Conservation (phyloP, 2,797 vertebrate genomes). For the Ciconia nigra region DNA sequence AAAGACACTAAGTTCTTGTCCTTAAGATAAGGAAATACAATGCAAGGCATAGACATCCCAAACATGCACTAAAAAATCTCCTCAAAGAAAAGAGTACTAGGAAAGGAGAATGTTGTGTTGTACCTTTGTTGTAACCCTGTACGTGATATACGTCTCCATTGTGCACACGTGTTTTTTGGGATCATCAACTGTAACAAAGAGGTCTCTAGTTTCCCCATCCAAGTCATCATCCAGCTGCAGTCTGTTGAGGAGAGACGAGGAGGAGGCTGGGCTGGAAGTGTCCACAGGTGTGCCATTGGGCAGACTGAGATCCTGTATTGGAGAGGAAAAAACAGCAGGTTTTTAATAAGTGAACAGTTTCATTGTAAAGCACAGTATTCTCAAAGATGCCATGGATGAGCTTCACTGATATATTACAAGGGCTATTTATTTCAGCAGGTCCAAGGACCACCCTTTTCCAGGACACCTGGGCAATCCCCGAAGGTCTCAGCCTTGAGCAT, state of each 20-base stretch:
- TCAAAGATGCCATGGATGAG: not conserved
- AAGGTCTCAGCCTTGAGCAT: not conserved
- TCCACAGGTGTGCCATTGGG: conserved; percentile 92
- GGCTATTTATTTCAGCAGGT: not conserved
- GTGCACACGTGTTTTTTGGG: conserved; percentile 97
- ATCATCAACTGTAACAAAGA: conserved; percentile 95
- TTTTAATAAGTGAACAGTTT: not conserved
- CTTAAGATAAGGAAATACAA: not conserved
- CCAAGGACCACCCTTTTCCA: not conserved
- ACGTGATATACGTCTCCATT: conserved; percentile 99
- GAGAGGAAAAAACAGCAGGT: not conserved
- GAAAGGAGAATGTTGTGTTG: not conserved
- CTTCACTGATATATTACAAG: not conserved
- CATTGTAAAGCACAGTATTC: not conserved
- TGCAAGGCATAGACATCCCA: not conserved
- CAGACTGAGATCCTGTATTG: conserved; percentile 83
- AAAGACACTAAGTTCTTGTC: not conserved
- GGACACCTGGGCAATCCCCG: not conserved
- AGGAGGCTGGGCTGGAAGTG: conserved; percentile 89
- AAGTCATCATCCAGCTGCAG: conserved; percentile 92
- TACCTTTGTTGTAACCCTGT: conserved; percentile 96
- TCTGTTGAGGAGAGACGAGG: conserved; percentile 89
- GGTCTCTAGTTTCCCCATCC: conserved; percentile 89
- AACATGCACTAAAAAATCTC: not conserved
- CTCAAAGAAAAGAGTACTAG: not conserved